Conservation (phyloP, 1,140 invertebrate species). For the Anthonomus grandis region DNA sequence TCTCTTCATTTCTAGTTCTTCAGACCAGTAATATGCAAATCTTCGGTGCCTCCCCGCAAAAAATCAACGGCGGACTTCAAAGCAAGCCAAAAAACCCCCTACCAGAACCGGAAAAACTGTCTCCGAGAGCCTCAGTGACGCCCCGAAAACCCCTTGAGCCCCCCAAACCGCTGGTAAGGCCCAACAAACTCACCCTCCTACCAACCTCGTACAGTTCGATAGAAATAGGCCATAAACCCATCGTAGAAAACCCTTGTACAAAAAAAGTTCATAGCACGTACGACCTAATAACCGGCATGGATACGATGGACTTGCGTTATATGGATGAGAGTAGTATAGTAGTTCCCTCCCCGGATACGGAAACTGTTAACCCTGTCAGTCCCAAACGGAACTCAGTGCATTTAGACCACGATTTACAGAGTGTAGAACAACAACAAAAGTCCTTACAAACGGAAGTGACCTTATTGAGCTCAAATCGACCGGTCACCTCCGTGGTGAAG, state of each 20-base stretch:
- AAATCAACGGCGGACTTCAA: constrained; percentile 19
- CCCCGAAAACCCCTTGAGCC: constrained; percentile 25
- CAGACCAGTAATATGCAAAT: constrained; percentile 47
- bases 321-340: constrained; percentile 90
- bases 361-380: constrained; percentile 67
- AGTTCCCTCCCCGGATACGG: constrained; percentile 67
- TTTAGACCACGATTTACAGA: constrained; percentile 1
- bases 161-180: constrained; percentile 43
- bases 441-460: constrained; percentile 62
- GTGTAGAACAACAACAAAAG: constrained; percentile 10
- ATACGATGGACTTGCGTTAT: constrained; percentile 76
- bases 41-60: constrained; percentile 35
- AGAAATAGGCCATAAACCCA: constrained; percentile 21
- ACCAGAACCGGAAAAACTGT: constrained; percentile 11
- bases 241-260: constrained; percentile 17
- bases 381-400: constrained; percentile 28
- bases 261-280: constrained; percentile 57
- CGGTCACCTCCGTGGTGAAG: constrained; percentile 50
- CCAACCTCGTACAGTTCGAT: constrained; percentile 22
- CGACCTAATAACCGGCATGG: constrained; percentile 72
- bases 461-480: constrained; percentile 51
- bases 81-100: constrained; percentile 7
- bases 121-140: constrained; percentile 40
- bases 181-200: constrained; percentile 18
- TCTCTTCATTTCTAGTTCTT: constrained; percentile 13